phyloP scores from a whole-genome alignment of 2,113 vertebrate species.

The Dinomys branickii region DNA sequence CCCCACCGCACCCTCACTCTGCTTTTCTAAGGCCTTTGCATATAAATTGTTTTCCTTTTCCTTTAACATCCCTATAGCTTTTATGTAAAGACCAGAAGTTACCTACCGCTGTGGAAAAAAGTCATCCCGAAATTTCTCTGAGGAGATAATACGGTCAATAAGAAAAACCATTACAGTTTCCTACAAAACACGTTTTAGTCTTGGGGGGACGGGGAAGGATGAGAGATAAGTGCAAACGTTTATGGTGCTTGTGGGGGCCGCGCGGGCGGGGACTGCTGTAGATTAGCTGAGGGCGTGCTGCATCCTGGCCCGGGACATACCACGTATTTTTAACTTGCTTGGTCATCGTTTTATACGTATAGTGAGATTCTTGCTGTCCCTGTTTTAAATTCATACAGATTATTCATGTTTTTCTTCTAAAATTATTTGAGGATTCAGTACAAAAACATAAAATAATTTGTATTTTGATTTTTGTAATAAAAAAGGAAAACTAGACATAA shows the following conservation, averaged over 20 bases:
- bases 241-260: not conserved
- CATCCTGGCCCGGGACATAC: not conserved
- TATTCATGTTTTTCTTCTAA: constrained; percentile 15
- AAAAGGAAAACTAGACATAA: constrained; percentile 36
- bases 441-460: constrained; percentile 20
- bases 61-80: constrained; percentile 30
- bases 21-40: not conserved
- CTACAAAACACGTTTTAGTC: not conserved
- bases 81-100: constrained; percentile 37
- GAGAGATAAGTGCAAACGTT: not conserved
- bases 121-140: constrained; percentile 20
- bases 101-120: not conserved
- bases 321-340: not conserved
- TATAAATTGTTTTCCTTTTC: not conserved
- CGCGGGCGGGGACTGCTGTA: not conserved
- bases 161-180: constrained; percentile 6
- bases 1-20: not conserved
- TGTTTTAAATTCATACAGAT: not conserved
- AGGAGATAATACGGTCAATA: not conserved
- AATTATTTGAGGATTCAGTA: constrained; percentile 10
- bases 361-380: not conserved
- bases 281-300: not conserved
- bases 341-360: not conserved
- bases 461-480: not conserved
- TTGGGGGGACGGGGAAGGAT: not conserved